Evolutionary conservation across 1,140 invertebrate genomes (phyloP).

Genomic region (Drosophila melanica): DNA sequence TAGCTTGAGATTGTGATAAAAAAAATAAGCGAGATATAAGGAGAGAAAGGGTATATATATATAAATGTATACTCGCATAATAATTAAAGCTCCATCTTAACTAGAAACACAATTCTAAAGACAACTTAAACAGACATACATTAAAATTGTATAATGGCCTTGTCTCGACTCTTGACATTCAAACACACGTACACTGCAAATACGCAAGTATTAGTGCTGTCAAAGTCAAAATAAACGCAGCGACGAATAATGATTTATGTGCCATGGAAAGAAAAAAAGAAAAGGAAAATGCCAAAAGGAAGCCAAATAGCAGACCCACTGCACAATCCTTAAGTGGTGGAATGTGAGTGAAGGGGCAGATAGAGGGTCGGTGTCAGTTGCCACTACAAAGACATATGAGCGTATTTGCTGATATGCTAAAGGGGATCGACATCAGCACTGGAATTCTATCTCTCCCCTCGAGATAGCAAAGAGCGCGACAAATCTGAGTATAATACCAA

Average conservation of each 20-base stretch:
- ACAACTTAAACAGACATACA: conserved; percentile 23
- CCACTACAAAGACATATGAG: conserved; percentile 41
- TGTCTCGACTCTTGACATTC: conserved; percentile 2
- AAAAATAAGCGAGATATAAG: neutral
- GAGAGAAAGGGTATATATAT: neutral
- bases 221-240: conserved; percentile 75
- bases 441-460: neutral
- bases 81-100: neutral
- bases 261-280: conserved; percentile 24
- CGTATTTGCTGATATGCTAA: conserved; percentile 60
- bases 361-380: neutral
- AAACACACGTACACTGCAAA: conserved; percentile 1
- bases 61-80: conserved; percentile 1
- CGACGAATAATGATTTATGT: conserved; percentile 74
- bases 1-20: conserved; percentile 32
- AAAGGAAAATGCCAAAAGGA: conserved; percentile 50
- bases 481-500: conserved; percentile 64
- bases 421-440: conserved; percentile 7
- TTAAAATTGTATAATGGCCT: conserved; percentile 35
- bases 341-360: neutral
- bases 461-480: conserved; percentile 62
- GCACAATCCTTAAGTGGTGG: neutral
- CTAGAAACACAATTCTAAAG: conserved; percentile 1
- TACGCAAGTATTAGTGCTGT: conserved; percentile 67
- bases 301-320: conserved; percentile 25